Conservation (phyloP, 2,888 invertebrate species). For the Sinotaia quadrata region DNA sequence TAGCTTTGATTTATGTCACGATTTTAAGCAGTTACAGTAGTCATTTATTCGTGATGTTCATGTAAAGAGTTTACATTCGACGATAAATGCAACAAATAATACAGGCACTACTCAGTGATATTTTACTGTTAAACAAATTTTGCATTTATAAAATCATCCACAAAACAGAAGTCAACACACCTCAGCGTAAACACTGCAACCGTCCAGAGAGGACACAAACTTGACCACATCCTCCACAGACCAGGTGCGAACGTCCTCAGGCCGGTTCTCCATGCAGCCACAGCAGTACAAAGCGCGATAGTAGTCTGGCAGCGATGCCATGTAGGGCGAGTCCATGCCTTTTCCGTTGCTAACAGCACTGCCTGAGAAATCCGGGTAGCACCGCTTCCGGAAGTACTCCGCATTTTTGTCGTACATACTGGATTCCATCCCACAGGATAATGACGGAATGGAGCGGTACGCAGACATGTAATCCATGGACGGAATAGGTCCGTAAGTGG, state of each 20-base stretch:
- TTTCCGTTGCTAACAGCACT: background rate
- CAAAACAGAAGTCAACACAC: too few relatives aligned
- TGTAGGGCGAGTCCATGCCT: slow-evolving; percentile 17
- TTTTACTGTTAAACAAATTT: too few relatives aligned
- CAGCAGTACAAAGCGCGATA: slow-evolving; percentile 40
- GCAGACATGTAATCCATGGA: slow-evolving; percentile 23
- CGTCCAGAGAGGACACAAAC: slow-evolving; percentile 50
- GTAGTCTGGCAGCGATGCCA: slow-evolving; percentile 35
- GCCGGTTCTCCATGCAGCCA: slow-evolving; percentile 40
- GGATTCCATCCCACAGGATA: slow-evolving; percentile 36
- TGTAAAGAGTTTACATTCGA: too few relatives aligned
- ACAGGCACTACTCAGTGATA: too few relatives aligned
- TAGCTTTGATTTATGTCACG: too few relatives aligned
- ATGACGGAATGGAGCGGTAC: slow-evolving; percentile 13
- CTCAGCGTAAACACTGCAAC: slow-evolving; percentile 52
- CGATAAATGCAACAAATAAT: too few relatives aligned
- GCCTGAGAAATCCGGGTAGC: slow-evolving; percentile 25
- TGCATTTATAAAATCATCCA: too few relatives aligned
- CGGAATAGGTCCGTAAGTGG: background rate
- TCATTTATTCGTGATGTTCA: too few relatives aligned
- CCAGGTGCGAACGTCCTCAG: slow-evolving; percentile 51
- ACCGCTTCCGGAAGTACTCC: slow-evolving; percentile 32
- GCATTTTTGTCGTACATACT: slow-evolving; percentile 33
- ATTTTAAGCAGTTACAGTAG: too few relatives aligned
- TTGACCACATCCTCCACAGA: slow-evolving; percentile 52